A percentile compares a stretch with the other conserved stretches of the same genome.
Conservation (phyloP, 2,797 vertebrate genomes). For the Pseudopleuronectes americanus region DNA sequence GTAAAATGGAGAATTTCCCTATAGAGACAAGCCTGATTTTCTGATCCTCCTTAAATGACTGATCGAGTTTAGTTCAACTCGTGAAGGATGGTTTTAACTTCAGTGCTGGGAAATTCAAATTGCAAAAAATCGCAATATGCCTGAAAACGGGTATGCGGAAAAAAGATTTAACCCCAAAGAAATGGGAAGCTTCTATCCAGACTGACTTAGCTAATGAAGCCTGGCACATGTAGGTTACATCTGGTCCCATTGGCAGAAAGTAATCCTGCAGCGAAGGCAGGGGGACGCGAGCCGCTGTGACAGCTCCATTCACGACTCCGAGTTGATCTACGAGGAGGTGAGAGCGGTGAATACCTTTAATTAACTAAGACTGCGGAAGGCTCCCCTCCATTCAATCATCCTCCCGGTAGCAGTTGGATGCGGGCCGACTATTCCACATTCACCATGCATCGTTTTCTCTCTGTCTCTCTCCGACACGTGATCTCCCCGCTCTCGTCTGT, state of each 20-base stretch:
- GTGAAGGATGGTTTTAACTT: constrained; percentile 11
- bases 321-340: constrained; percentile 43
- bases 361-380: constrained; percentile 49
- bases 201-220: constrained; percentile 72
- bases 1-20: constrained; percentile 47
- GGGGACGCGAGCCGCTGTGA: constrained; percentile 60
- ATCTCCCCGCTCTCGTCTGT: constrained; percentile 38
- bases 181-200: constrained; percentile 34
- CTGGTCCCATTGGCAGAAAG: constrained; percentile 68
- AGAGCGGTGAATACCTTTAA: constrained; percentile 58
- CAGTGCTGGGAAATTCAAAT: constrained; percentile 6
- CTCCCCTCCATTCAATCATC: constrained; percentile 45
- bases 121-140: constrained; percentile 15
- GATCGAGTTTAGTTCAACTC: constrained; percentile 40
- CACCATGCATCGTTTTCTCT: constrained; percentile 28
- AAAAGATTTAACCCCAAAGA: constrained; percentile 3
- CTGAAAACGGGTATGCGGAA: background rate
- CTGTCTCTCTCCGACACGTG: constrained; percentile 22
- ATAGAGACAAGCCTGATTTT: constrained; percentile 29
- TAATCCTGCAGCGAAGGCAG: constrained; percentile 55
- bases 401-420: constrained; percentile 29
- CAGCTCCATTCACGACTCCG: constrained; percentile 59
- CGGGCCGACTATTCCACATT: constrained; percentile 40
- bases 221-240: constrained; percentile 82
- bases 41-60: constrained; percentile 31